These are phyloP conservation scores for Neodiprion fabricii DNA, from an alignment of 1,140 invertebrate species.

Conservation along the genomic window DNA sequence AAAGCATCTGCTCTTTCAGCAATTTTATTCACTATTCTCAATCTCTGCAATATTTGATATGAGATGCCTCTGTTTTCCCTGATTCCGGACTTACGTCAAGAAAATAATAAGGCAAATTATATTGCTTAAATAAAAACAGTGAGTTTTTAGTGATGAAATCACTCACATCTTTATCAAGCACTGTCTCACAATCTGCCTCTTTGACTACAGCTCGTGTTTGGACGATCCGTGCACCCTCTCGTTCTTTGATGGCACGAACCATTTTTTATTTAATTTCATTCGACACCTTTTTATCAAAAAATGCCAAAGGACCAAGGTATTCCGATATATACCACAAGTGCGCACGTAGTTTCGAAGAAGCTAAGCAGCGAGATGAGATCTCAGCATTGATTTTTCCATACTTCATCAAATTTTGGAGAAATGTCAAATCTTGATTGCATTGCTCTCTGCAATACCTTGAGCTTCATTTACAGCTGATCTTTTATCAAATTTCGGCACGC, in stretches of 20 bases:
- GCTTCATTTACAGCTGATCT: constrained; percentile 37
- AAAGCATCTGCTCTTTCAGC: constrained; percentile 15
- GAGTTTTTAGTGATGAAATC: constrained; percentile 23
- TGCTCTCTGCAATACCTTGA: constrained; percentile 33
- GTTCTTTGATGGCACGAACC: constrained; percentile 8
- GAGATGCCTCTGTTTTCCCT: constrained; percentile 17
- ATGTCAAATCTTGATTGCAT: constrained; percentile 21
- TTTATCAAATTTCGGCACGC: constrained; percentile 39
- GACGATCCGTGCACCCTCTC: constrained; percentile 1
- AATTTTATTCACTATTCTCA: constrained; percentile 21
- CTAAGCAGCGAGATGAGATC: constrained; percentile 19
- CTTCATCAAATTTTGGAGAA: constrained; percentile 21
- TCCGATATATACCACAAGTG: constrained; percentile 42
- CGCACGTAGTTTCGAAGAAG: constrained; percentile 28
- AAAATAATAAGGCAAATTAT: constrained; percentile 15
- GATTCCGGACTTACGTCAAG: constrained; percentile 17
- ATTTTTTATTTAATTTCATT: constrained; percentile 31
- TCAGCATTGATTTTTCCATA: constrained; percentile 25
- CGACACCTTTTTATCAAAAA: constrained; percentile 40
- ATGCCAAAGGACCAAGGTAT: constrained; percentile 32
- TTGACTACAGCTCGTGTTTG: background rate
- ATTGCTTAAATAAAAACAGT: constrained; percentile 16
- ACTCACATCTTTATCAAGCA: constrained; percentile 15
- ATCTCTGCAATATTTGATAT: constrained; percentile 10
- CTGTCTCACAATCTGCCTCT: constrained; percentile 7